Percentiles rank a stretch among this genome's conserved stretches.
phyloP scores from a whole-genome alignment of 92 coral and sea anemone genomes.

The Hydrozoanthus gracilis region DNA sequence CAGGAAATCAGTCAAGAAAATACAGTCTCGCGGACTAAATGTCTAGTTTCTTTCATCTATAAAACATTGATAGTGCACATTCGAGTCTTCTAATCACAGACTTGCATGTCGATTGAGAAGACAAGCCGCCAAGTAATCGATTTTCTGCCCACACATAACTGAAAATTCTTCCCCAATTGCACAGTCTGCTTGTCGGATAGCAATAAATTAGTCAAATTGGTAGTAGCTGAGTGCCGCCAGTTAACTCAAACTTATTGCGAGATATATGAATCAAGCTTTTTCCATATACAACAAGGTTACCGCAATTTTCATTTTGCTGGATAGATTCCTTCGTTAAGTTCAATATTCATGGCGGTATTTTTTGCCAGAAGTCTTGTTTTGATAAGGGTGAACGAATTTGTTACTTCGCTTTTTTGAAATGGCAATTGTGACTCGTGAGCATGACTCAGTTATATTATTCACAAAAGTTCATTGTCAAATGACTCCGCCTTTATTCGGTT shows the following conservation, averaged over 20 bases:
- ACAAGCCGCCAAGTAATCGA: slow-evolving; percentile 9
- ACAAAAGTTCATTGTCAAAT: no score
- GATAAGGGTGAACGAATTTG: no score
- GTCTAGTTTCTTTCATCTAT: slow-evolving; percentile 14
- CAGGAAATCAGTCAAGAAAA: slow-evolving; percentile 9
- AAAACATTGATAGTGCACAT: slow-evolving; percentile 28
- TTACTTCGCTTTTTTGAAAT: no score
- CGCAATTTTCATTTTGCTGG: slow-evolving; percentile 2
- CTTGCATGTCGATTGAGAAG: slow-evolving; percentile 24
- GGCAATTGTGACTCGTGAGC: no score
- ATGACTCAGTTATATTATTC: no score
- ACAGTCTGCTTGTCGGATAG: slow-evolving; percentile 40
- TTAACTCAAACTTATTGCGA: slow-evolving; percentile 26
- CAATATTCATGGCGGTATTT: background rate
- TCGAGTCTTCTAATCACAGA: slow-evolving; percentile 22
- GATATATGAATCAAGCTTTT: background rate
- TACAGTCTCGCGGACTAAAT: background rate
- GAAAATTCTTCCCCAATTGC: slow-evolving; percentile 16
- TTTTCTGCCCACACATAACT: slow-evolving; percentile 31
- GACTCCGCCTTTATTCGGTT: no score
- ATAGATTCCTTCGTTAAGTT: background rate
- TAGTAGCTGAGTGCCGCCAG: slow-evolving; percentile 23
- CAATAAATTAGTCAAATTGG: slow-evolving; percentile 34
- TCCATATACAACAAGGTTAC: slow-evolving; percentile 21
- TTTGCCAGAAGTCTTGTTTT: no score